phyloP scores from a whole-genome alignment of 2,113 vertebrate genomes.

The Semnornis frantzii region DNA sequence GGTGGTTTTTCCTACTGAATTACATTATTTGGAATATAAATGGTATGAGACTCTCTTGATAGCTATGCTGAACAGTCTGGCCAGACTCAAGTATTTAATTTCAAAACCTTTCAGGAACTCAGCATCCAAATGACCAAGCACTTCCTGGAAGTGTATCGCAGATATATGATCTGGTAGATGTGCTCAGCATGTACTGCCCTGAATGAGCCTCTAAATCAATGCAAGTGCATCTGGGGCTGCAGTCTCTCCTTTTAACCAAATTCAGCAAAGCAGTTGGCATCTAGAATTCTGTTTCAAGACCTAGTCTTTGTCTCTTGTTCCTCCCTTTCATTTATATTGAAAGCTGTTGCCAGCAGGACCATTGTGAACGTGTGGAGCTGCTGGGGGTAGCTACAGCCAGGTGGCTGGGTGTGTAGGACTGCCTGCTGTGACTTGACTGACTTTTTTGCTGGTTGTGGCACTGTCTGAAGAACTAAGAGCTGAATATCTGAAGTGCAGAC shows the following conservation, averaged over 20 bases:
- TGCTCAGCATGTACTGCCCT: background rate
- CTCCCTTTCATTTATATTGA: background rate
- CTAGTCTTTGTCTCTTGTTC: background rate
- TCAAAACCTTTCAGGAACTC: background rate
- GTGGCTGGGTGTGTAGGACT: background rate
- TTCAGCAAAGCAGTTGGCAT: background rate
- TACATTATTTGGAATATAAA: background rate
- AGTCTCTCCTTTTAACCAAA: background rate
- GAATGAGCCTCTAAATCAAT: background rate
- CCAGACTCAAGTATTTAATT: background rate
- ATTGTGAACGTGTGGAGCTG: fast-evolving
- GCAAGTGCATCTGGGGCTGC: fast-evolving
- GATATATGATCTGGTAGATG: background rate
- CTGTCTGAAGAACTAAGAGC: background rate
- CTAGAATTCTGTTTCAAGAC: background rate
- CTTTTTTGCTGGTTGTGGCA: background rate
- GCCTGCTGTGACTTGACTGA: background rate
- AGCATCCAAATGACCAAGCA: background rate
- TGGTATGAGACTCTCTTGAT: background rate
- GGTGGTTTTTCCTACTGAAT: background rate
- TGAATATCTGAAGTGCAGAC: background rate
- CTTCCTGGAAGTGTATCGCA: background rate
- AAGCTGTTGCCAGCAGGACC: background rate
- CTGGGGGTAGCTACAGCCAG: background rate
- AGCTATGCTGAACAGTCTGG: background rate